Percentiles rank a stretch among this genome's conserved stretches.
These are phyloP conservation scores for Phaonia tiefii DNA, from an alignment of 2,888 invertebrate genomes.

Conservation along the genomic window DNA sequence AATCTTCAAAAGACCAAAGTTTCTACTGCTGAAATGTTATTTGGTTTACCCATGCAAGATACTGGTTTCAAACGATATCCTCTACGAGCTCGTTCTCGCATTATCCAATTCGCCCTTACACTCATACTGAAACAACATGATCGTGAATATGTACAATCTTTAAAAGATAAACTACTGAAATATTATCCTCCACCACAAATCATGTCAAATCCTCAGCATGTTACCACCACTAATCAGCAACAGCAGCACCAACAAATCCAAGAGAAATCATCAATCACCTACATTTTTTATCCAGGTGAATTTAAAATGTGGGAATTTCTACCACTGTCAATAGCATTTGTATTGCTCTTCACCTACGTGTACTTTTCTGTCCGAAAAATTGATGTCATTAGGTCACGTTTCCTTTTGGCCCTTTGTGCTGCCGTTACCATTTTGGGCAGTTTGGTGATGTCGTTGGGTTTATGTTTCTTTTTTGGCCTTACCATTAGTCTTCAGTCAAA, in stretches of 20 bases:
- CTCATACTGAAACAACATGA: constrained; percentile 91
- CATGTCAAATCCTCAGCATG: constrained; percentile 45
- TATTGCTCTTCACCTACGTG: constrained; percentile 93
- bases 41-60: constrained; percentile 94
- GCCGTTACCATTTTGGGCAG: constrained; percentile 93
- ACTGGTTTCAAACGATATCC: constrained; percentile 95
- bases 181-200: constrained; percentile 87
- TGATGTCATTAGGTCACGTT: constrained; percentile 81
- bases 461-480: constrained; percentile 93
- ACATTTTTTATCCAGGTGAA: constrained; percentile 94
- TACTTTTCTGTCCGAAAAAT: constrained; percentile 98
- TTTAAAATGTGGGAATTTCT: constrained; percentile 92
- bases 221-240: constrained; percentile 18
- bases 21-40: constrained; percentile 93
- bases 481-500: constrained; percentile 91
- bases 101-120: constrained; percentile 94
- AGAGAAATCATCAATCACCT: constrained; percentile 80
- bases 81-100: constrained; percentile 89
- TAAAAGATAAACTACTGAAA: constrained; percentile 85
- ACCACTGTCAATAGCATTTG: constrained; percentile 91
- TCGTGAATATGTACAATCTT: constrained; percentile 87
- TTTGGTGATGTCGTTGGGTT: constrained; percentile 94
- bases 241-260: constrained; percentile 65
- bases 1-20: constrained; percentile 91
- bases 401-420: constrained; percentile 91